Percentiles rank a stretch among this genome's conserved stretches.
Conservation (phyloP, 2,113 vertebrate genomes). For the Oncorhynchus clarkii region DNA sequence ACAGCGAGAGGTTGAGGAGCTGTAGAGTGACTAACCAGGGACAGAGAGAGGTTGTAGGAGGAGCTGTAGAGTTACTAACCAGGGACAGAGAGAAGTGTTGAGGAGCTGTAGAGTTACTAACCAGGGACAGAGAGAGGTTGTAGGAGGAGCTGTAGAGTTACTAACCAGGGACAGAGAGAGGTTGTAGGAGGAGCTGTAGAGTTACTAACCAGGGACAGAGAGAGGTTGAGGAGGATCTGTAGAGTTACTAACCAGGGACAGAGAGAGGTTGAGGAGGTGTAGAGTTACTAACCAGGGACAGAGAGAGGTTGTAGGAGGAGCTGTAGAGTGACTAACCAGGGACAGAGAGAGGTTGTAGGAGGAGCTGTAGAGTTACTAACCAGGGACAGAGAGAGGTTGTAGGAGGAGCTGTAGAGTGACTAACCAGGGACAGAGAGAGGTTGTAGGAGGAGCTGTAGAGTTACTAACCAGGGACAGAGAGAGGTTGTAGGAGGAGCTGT, state of each 20-base stretch:
- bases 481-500: no score
- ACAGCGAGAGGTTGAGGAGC: not conserved
- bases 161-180: constrained; percentile 81
- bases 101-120: no score
- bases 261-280: not conserved
- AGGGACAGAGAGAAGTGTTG: no score
- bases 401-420: constrained; percentile 2
- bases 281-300: constrained; percentile 76
- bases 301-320: constrained; percentile 1
- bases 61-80: not conserved
- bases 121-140: no score
- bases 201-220: constrained; percentile 77
- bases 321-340: constrained; percentile 67
- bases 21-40: not conserved
- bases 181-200: no score
- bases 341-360: constrained; percentile 66
- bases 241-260: constrained; percentile 76
- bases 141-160: not conserved
- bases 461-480: no score
- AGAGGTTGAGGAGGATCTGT: no score
- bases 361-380: constrained; percentile 49
- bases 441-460: no score
- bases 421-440: constrained; percentile 76
- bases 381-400: constrained; percentile 70
- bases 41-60: not conserved